Evolutionary conservation across 2,113 vertebrate genomes (phyloP), one percentile per base, ranked within the genome.

Genomic region (Microcebus tavaratra): DNA sequence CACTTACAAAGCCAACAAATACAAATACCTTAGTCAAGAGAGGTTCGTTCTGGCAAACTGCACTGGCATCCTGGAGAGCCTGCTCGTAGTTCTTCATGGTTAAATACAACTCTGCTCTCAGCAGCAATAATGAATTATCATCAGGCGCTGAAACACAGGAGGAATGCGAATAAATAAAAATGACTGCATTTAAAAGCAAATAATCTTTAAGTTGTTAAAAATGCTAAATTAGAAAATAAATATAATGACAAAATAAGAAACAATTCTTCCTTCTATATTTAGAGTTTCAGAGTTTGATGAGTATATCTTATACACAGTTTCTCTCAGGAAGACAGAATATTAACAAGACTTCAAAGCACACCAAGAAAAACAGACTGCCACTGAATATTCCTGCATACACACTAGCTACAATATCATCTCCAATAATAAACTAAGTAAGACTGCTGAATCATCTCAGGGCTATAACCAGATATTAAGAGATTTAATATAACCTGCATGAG

Each of bases 1-100:
- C 53, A 80, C 79, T 61, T 80, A 36, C 72, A 90, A 88, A 85
- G 81, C 20, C 36, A 13, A 42, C 57, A 75, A 96, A 84, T 36
- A 76, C 5, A 57, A 73, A 0, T 98, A 99, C 99, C 99, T 99
- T 99, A 12, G 99, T 98, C 98, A 99, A 99, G 45, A 98, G 98
- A 75, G 99, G 99, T 67, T 99, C 99, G 61, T 98, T 98, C 78
- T 98, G 97, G 93, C 99, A 99, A 53, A 99, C 97, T 39, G 70
- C 39, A 0, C 95, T 98, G 0, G 98, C 98, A 4, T 99, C 99
- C 12, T 99, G 98, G 91, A 99, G 98, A 20, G 99, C 99, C 97
- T 99, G 99, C 67, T 98, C 98, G 94, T 99, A 99, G 98, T 99
- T 99, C 63, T 98, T 99, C 99, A 99, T 98, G 88, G 98, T 98